Conservation (phyloP, 2,888 invertebrate genomes). For the Caenorhabditis sinica region DNA sequence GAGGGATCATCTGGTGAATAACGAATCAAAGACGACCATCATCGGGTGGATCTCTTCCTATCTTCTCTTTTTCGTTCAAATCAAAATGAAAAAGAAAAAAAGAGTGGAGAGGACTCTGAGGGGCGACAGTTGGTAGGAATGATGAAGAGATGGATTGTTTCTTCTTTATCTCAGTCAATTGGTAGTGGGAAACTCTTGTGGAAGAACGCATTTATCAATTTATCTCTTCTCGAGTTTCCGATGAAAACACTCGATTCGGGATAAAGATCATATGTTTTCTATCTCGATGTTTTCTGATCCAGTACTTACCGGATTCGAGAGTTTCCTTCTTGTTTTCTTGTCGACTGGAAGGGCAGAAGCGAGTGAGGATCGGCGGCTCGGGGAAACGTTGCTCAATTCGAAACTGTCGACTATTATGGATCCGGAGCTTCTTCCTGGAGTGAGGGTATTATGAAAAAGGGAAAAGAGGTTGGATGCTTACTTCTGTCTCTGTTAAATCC, state of each 20-base stretch:
- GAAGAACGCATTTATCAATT: conserved; percentile 58
- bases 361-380: conserved; percentile 51
- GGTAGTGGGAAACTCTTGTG: conserved; percentile 29
- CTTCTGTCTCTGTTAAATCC: conserved; percentile 57
- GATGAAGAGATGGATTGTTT: conserved; percentile 47
- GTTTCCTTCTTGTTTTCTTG: conserved; percentile 42
- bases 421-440: conserved; percentile 61
- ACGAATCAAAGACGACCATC: conserved; percentile 55
- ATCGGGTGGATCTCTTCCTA: conserved; percentile 31
- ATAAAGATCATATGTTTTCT: conserved; percentile 29
- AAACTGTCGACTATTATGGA: conserved; percentile 55
- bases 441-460: neutral
- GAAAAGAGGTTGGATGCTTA: conserved; percentile 1
- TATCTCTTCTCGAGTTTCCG: conserved; percentile 7
- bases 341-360: conserved; percentile 34
- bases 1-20: conserved; percentile 46
- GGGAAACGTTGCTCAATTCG: conserved; percentile 35
- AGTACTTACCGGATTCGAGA: conserved; percentile 45
- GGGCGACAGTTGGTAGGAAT: conserved; percentile 46
- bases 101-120: neutral
- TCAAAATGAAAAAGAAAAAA: conserved; percentile 23
- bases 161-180: conserved; percentile 13
- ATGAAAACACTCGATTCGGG: conserved; percentile 28
- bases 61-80: conserved; percentile 39
- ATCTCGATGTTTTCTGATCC: neutral